Evolutionary conservation across 2,797 vertebrate genomes (phyloP).

Genomic region (Cheirogaleus major): DNA sequence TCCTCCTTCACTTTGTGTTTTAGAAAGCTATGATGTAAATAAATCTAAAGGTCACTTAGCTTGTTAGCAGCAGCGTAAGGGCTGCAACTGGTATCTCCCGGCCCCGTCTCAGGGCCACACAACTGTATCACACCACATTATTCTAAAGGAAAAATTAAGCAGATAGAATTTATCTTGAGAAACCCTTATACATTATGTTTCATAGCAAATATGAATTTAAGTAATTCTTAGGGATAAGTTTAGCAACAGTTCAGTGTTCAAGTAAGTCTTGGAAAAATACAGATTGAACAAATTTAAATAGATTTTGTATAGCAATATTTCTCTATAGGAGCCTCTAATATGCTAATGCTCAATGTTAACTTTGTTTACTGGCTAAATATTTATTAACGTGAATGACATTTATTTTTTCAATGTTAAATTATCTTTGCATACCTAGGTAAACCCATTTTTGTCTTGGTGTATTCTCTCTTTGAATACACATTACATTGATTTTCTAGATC

Average conservation of each 20-base stretch:
- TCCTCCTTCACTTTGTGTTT: neutral
- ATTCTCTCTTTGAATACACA: neutral
- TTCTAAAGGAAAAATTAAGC: neutral
- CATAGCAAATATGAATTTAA: neutral
- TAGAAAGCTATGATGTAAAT: neutral
- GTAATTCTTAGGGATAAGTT: neutral
- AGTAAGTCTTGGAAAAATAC: constrained; percentile 6
- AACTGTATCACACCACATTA: fast-evolving
- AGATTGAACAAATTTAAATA: neutral
- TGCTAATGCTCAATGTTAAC: neutral
- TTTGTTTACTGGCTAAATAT: neutral
- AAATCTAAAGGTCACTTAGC: neutral
- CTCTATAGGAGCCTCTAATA: neutral
- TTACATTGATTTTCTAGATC: neutral
- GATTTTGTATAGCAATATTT: neutral
- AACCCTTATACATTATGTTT: neutral
- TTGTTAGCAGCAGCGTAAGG: neutral
- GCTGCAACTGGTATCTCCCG: fast-evolving
- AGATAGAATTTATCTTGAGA: neutral
- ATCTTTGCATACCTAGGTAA: neutral
- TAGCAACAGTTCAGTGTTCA: neutral
- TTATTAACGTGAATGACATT: neutral
- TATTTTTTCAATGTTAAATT: neutral
- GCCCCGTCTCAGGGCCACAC: fast-evolving
- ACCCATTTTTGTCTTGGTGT: neutral